A percentile compares a stretch with the other conserved stretches of the same genome.
These are phyloP conservation scores for Tiliacea citrago DNA, from an alignment of 2,888 invertebrate species.

Conservation along the genomic window DNA sequence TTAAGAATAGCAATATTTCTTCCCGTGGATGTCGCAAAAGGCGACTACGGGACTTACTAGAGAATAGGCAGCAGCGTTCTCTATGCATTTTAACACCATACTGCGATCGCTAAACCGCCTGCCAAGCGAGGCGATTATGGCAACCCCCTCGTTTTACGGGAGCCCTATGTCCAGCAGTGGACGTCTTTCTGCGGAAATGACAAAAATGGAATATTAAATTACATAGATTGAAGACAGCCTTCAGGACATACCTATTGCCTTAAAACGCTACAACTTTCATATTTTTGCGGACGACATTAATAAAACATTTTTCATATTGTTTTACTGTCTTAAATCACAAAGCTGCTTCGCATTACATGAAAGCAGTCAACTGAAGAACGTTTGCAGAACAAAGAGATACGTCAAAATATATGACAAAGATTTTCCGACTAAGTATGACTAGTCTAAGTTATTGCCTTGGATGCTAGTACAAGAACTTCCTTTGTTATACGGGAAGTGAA, in stretches of 20 bases:
- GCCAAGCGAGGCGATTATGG: too few relatives aligned
- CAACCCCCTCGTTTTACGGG: too few relatives aligned
- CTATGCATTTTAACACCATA: too few relatives aligned
- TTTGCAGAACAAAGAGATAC: slow-evolving; percentile 6
- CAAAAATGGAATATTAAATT: not conserved
- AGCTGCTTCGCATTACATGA: slow-evolving; percentile 5
- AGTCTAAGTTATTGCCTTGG: slow-evolving; percentile 35
- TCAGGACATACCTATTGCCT: not conserved
- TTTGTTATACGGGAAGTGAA: slow-evolving; percentile 44
- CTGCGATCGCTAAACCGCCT: too few relatives aligned
- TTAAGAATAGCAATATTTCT: too few relatives aligned
- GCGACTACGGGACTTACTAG: too few relatives aligned
- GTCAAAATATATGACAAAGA: slow-evolving; percentile 17
- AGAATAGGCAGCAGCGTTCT: too few relatives aligned
- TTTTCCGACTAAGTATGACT: slow-evolving; percentile 19
- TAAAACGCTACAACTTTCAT: not conserved
- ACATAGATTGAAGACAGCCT: not conserved
- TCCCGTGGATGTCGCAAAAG: too few relatives aligned
- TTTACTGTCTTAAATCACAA: slow-evolving; percentile 5
- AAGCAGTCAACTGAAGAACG: slow-evolving; percentile 5
- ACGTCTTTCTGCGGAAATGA: too few relatives aligned
- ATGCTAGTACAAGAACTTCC: slow-evolving; percentile 20
- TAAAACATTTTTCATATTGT: slow-evolving; percentile 2
- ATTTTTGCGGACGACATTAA: not conserved
- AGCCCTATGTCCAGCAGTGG: too few relatives aligned